Evolutionary conservation across 1,140 invertebrate genomes (phyloP).

Genomic region (Drosophila bocqueti): DNA sequence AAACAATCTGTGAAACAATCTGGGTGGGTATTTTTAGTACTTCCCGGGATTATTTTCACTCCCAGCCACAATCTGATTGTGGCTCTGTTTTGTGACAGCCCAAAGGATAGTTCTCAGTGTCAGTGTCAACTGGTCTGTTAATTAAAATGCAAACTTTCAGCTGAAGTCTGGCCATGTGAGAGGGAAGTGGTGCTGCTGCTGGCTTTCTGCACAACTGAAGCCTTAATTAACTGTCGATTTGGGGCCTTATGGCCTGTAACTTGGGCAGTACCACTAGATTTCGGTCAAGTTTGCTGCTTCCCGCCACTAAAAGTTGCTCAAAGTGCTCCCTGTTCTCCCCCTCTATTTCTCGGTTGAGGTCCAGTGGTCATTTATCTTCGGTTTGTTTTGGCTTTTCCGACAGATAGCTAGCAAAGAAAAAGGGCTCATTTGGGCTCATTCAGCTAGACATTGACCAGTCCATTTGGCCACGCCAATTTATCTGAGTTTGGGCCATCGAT

Average conservation of each 20-base stretch:
- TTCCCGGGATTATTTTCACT: conserved; percentile 3
- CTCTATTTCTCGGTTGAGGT: not conserved
- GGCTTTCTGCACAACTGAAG: conserved; percentile 23
- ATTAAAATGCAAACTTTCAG: conserved; percentile 44
- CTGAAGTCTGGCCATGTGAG: conserved; percentile 20
- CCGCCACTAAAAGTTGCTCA: conserved; percentile 39
- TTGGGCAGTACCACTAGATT: conserved; percentile 13
- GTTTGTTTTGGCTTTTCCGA: conserved; percentile 22
- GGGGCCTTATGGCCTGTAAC: conserved; percentile 32
- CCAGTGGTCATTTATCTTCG: conserved; percentile 59
- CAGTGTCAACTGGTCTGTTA: conserved; percentile 27
- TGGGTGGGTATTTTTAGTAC: conserved; percentile 18
- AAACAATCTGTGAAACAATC: conserved; percentile 24
- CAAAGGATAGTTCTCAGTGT: conserved; percentile 7
- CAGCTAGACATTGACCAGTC: conserved; percentile 52
- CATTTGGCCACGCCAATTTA: conserved; percentile 62
- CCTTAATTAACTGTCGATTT: conserved; percentile 63
- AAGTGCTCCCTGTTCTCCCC: conserved; percentile 5
- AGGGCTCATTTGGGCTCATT: conserved; percentile 46
- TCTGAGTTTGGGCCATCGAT: conserved; percentile 52
- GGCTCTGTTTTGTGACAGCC: too few relatives aligned
- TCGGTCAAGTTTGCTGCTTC: conserved; percentile 30
- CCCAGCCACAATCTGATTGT: conserved; percentile 23
- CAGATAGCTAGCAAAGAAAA: conserved; percentile 32
- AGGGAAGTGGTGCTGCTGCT: conserved; percentile 3